Base-by-base conservation (phyloP, 2,113 vertebrate species). In the Coreoperca whiteheadi region DNA sequence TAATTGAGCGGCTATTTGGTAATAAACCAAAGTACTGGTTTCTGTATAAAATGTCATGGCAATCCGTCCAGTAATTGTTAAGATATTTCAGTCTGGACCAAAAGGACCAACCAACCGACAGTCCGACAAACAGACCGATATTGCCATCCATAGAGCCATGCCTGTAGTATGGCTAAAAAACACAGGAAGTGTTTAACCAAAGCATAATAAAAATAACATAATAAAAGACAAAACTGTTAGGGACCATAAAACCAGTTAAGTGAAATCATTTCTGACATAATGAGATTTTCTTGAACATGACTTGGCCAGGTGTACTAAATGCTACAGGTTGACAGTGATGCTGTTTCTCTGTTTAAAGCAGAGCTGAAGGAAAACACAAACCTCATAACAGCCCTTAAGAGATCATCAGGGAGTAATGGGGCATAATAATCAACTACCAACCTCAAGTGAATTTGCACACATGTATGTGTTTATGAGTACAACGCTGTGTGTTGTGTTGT, bases 371-470 rank as follows among this genome's bases (percentile, higher is more conserved):
- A 85, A 86, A 70, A 8, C 61, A 64, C 60, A 48, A 77, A 79
- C 59, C 77, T 50, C 59, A 28, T 48, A 81, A 77, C 53, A 87
- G 23, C 54, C 4, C 78, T 80, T 83, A 46, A 78, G 79, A 85
- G 75, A 90, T 73, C 79, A 85, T 75, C 74, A 84, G 64, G 53
- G 82, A 73, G 71, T 91, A 92, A 91, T 89, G 88, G 77, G 65
- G 83, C 74, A 66, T 77, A 82, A 69, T 83, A 89, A 88, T 84
- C 39, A 88, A 89, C 60, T 37, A 63, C 21, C 41, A 84, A 34
- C 57, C 85, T 72, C 57, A 66, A 78, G 46, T 69, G 76, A 76
- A 72, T 48, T 3, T 67, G 74, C 30, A 63, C 61, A 48, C 39
- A 30, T 15, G 46, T 71, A 2, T 32, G 54, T 57, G n/a, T 61